Evolutionary conservation across 2,888 invertebrate genomes (phyloP), one percentile per base, ranked within the genome.

Genomic region (Mechanitis messenoides): DNA sequence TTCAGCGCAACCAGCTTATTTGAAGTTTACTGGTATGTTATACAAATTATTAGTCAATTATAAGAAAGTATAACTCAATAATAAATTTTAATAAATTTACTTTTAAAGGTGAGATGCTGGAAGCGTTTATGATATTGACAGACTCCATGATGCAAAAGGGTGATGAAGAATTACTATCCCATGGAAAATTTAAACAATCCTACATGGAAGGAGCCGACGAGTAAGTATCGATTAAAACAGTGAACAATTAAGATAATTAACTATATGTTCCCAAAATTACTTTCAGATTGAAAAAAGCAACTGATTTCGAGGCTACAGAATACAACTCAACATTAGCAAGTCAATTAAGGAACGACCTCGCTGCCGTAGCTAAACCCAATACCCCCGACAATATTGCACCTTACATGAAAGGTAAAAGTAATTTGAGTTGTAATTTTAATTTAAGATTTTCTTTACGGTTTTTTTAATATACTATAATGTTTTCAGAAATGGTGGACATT

Each of bases 401-500:
- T 2, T 66, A 63, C 45, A 85, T 86, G 87, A 76, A 71, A 75
- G 80, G 87, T 85, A 71, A 12, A 38, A 38, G 56, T 9, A 9
- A 42, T 33, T 56, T 45, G n/a, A 33, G 33, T 50, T 42, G 31
- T 54, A 20, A 53, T 46, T 6, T 59, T 45, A 33, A 50, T 3
- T 12, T 38, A 28, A 50, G 1, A 50, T 31, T 31, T 28, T 28
- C 1, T 28, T 50, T 28, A 7, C 5, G 28, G 3, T 46, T 46
- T 33, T 59, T 5, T 5, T 53, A 28, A 42, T 53, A 50, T 53
- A 45, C 3, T 45, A 28, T 59, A 33, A 68, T 64, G 33, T 56
- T 83, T 84, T 66, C 74, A 88, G 88, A 81, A 56, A 76, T 87
- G 64, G 72, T 87, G 33, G 73, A 83, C 6, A 81, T 85, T 60